These are phyloP conservation scores for Pan troglodytes DNA, from an alignment of 2,113 vertebrate species.

Conservation along the genomic window NHGRI_mPanTro3-v2.1_pri NC_072420.2:38388501-38389000, in stretches of 20 bases:
- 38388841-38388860: no score
- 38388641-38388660: not conserved
- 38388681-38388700: not conserved
- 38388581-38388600: not conserved
- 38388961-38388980: not conserved
- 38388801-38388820: no score
- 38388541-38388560: not conserved
- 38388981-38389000: accelerated
- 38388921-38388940: not conserved
- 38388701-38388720: no score
- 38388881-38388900: no score
- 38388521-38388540: accelerated
- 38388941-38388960: not conserved
- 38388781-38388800: no score
- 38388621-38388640: no score
- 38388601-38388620: not conserved
- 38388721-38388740: accelerated
- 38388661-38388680: no score
- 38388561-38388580: not conserved
- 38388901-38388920: not conserved
- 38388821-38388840: accelerated
- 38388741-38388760: not conserved
- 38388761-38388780: not conserved
- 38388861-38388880: accelerated
- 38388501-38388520: not conserved